These are phyloP conservation scores for Pharmacophagus antenor DNA, from an alignment of 2,888 invertebrate species.

Conservation along the genomic window DNA sequence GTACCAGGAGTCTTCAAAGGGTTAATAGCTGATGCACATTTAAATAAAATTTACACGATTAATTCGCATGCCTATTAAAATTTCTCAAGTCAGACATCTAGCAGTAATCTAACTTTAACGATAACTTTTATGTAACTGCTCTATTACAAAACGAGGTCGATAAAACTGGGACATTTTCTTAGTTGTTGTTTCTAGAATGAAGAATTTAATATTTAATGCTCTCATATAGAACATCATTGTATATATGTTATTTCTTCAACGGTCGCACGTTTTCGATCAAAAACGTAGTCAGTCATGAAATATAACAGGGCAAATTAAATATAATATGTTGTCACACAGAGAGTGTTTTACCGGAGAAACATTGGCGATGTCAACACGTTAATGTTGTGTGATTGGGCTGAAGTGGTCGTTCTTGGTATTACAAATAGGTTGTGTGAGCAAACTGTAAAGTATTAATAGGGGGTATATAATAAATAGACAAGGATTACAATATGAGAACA, in stretches of 20 bases:
- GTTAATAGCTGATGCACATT: no score
- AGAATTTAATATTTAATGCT: not conserved
- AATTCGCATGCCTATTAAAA: not conserved
- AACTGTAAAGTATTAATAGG: no score
- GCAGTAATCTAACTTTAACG: slow-evolving; percentile 11
- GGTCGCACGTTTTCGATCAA: not conserved
- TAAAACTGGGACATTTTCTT: not conserved
- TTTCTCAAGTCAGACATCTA: slow-evolving; percentile 8
- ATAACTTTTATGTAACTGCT: slow-evolving; percentile 7
- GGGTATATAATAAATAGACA: no score
- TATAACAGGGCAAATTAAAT: not conserved
- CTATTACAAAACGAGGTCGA: slow-evolving; percentile 10
- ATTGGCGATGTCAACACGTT: no score
- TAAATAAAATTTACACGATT: not conserved
- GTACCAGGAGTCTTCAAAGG: no score
- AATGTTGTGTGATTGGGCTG: no score
- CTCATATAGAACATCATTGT: not conserved
- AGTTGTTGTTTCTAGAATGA: not conserved
- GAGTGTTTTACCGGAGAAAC: no score
- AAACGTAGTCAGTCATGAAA: no score
- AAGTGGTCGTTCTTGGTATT: no score
- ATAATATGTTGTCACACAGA: no score
- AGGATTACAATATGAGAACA: no score
- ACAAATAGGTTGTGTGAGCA: no score
- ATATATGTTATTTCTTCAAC: not conserved